Conservation (phyloP, 1,140 invertebrate species). For the Trachelipus rathkii region DNA sequence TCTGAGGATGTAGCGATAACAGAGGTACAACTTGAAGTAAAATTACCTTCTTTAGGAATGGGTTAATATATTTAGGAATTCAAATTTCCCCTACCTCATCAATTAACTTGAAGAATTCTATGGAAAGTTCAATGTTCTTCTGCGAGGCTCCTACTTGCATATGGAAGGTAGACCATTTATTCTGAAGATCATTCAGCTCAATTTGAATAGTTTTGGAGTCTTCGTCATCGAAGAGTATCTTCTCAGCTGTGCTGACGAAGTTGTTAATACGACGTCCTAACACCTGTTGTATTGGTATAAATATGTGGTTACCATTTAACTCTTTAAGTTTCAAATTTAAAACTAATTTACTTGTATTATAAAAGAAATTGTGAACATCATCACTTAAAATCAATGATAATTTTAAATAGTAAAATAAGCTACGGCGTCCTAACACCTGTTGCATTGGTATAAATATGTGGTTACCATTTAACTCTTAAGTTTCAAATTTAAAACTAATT, state of each 20-base stretch:
- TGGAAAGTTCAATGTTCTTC: slow-evolving; percentile 56
- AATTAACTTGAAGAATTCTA: slow-evolving; percentile 58
- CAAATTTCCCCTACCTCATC: slow-evolving; percentile 54
- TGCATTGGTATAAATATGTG: slow-evolving; percentile 44
- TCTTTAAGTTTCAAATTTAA: no score
- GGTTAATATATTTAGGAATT: no score
- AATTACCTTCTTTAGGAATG: no score
- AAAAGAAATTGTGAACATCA: no score
- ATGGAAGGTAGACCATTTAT: slow-evolving; percentile 69
- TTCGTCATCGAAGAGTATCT: slow-evolving; percentile 56
- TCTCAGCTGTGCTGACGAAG: slow-evolving; percentile 66
- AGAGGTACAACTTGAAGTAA: no score
- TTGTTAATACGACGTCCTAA: slow-evolving; percentile 68
- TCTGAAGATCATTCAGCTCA: slow-evolving; percentile 63
- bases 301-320: no score
- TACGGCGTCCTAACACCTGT: slow-evolving; percentile 65
- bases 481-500: no score
- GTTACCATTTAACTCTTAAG: no score
- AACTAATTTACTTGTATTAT: no score
- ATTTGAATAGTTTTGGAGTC: slow-evolving; percentile 54
- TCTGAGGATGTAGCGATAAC: no score
- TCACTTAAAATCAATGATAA: no score
- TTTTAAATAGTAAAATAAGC: no score
- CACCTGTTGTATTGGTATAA: slow-evolving; percentile 53
- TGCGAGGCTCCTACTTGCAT: slow-evolving; percentile 64